Conservation (phyloP, 2,113 vertebrate species). For the Noctilio leporinus region DNA sequence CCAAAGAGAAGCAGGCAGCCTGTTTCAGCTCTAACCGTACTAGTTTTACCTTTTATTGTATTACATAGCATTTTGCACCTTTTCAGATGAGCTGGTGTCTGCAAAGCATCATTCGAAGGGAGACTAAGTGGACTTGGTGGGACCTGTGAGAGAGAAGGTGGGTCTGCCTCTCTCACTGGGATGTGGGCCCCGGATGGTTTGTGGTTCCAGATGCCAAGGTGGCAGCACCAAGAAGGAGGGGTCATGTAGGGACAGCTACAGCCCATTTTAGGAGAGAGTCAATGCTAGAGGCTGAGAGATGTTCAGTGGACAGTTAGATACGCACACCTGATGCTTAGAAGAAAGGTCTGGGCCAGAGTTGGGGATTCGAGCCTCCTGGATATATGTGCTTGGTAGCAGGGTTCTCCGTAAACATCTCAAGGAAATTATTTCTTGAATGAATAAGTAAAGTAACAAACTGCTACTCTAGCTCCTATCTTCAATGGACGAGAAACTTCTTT, state of each 20-base stretch:
- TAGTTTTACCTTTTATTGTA: neutral
- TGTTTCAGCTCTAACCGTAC: neutral
- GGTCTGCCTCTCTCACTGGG: neutral
- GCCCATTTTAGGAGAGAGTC: neutral
- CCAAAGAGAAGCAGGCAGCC: neutral
- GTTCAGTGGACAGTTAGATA: neutral
- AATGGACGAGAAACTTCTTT: neutral
- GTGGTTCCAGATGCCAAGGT: neutral
- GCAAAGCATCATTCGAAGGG: neutral
- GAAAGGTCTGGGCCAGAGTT: neutral
- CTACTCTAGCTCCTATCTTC: neutral
- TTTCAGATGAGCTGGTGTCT: neutral
- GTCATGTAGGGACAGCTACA: neutral
- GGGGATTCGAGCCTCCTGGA: fast-evolving
- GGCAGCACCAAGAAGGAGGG: neutral
- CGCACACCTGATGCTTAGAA: neutral
- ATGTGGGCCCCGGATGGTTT: neutral
- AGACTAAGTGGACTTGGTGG: neutral
- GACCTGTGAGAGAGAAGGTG: neutral
- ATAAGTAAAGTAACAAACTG: neutral
- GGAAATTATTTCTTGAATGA: neutral
- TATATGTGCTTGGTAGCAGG: fast-evolving
- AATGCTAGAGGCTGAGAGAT: fast-evolving
- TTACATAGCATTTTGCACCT: neutral
- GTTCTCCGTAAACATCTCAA: neutral